Evolutionary conservation across 2,888 invertebrate genomes (phyloP).

Genomic region (Andricus curvator): DNA sequence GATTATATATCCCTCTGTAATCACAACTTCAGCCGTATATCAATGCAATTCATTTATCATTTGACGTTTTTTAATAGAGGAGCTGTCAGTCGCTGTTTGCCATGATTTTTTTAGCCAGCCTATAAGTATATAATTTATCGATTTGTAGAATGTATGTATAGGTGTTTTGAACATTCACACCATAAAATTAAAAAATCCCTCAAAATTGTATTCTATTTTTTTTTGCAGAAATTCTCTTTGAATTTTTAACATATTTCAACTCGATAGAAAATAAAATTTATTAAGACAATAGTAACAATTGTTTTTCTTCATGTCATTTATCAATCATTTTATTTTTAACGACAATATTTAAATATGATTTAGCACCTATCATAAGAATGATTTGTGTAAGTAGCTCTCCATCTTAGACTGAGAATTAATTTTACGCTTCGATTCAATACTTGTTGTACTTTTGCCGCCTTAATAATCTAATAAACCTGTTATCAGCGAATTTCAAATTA

Average conservation of each 20-base stretch:
- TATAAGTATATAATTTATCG: background rate
- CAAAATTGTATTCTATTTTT: no score
- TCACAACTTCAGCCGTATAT: background rate
- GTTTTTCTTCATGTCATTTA: background rate
- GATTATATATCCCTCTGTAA: background rate
- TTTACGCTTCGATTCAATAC: background rate
- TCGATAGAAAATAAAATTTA: background rate
- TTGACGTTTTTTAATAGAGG: background rate
- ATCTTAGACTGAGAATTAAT: background rate
- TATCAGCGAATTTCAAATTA: background rate
- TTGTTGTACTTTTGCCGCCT: background rate
- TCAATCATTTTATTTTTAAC: slow-evolving; percentile 2
- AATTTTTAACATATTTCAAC: background rate
- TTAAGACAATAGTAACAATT: background rate
- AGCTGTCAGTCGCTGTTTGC: background rate
- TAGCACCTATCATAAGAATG: background rate
- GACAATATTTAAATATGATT: slow-evolving; percentile 1
- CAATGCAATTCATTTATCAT: background rate
- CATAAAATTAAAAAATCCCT: background rate
- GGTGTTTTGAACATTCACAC: background rate
- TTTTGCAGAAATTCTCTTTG: no score
- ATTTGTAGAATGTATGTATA: background rate
- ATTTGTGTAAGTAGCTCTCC: background rate
- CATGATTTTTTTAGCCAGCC: background rate
- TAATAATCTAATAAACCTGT: background rate